Base-by-base conservation (phyloP, 2,113 vertebrate genomes). In the Gambusia holbrooki region DNA sequence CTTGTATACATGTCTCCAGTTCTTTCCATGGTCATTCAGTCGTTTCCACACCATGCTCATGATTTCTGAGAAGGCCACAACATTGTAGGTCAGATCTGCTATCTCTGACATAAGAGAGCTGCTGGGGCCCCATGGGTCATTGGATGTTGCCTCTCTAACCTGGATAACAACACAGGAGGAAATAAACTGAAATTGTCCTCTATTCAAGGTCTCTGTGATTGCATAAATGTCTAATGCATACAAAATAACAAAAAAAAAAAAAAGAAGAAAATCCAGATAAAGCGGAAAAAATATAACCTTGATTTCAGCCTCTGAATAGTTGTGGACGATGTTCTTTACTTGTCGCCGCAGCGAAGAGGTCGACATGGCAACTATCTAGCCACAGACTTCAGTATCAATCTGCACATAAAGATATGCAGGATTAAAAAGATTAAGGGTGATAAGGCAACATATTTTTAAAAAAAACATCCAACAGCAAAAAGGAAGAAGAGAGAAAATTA, bases 21-120 rank as follows among this genome's bases (percentile, higher is more conserved):
- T 97, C 92, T 97, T 97, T 86, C 96, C 96, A 0, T 97, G 96
- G 90, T 97, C 96, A 0, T 97, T 97, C 81, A 97, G 96, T 61
- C 96, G 94, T 72, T 96, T 96, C 96, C 96, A 97, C 76, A 97
- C 95, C 96, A 97, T 97, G 88, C 96, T 97, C 96, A 97, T 97
- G 82, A 97, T 97, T 93, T 97, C 96, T 0, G 96, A 96, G 93
- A 97, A 97, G 88, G 96, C 96, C 69, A 96, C 96, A 11, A 97
- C 96, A 30, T 97, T 97, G 93, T 97, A 97, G 61, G 96, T 97
- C 48, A 97, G 95, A 89, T 97, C 96, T 1, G 96, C 96, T 0
- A 97, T 97, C 90, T 97, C 96, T 0, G 96, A 96, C 96, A 97
- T 97, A 80, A 97, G 94, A 61, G 96, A 97, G 89, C 96, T 97